Evolutionary conservation across 2,797 vertebrate genomes (phyloP), one percentile per base, ranked within the genome.

Genomic region (Tinamus major): DNA sequence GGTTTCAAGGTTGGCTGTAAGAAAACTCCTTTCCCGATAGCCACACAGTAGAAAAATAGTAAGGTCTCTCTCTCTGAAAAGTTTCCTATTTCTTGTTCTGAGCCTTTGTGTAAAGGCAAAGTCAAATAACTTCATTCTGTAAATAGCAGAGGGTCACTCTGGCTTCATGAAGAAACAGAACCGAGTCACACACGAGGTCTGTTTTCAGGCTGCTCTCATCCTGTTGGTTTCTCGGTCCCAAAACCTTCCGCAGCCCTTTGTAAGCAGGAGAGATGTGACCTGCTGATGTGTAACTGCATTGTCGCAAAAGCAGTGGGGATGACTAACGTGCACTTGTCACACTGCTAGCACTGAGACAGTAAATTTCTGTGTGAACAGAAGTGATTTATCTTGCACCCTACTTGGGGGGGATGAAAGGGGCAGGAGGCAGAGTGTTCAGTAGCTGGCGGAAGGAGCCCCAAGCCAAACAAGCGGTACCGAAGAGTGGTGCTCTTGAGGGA

Each of bases 131-230:
- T 83, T 83, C 8, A 63, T 53, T 37, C 46, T 87, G 5, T 55
- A 85, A 69, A 39, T 65, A 80, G 44, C 19, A 13, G 26, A 51
- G 24, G 18, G 2, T 42, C 70, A 35, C 61, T 24, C 5, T 41
- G 42, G 24, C 61, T 83, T 83, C 27, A 10, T 55, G 62, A 78
- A 77, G n/a, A 31, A 85, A 61, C n/a, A 2, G 27, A 77, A 46
- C 21, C 77, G 42, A 17, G 77, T 58, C 39, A 79, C 44, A 64
- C n/a, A 58, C 61, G 31, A 90, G 9, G 5, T 26, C 3, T 42
- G 21, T 77, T 87, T 92, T 91, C 85, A 79, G 74, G 23, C 20
- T 68, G 19, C 19, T 61, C 39, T 31, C 46, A 84, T n/a, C 19
- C 70, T 81, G 17, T 23, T 37, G 33, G 41, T 9, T 61, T 86